These are phyloP conservation scores for Lordiphosa stackelbergi DNA, from an alignment of 1,140 invertebrate species.

Conservation along the genomic window DNA sequence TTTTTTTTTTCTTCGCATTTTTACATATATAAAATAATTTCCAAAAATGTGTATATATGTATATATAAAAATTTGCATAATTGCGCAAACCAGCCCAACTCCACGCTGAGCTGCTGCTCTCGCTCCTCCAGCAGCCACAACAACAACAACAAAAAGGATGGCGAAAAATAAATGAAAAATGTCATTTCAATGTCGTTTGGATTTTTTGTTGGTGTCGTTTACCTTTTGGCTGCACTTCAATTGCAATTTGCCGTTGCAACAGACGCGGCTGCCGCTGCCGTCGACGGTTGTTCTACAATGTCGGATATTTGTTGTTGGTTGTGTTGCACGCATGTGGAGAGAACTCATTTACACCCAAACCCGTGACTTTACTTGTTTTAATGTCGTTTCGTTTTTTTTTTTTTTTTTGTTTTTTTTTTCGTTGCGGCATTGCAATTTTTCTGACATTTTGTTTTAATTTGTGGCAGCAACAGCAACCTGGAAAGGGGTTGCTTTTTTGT, in stretches of 20 bases:
- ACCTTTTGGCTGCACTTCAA: slow-evolving; percentile 74
- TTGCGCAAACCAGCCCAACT: slow-evolving; percentile 28
- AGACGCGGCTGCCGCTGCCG: slow-evolving; percentile 22
- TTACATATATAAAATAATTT: slow-evolving; percentile 52
- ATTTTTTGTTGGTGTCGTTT: slow-evolving; percentile 71
- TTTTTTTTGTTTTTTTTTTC: slow-evolving; percentile 35
- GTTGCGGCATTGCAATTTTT: slow-evolving; percentile 51
- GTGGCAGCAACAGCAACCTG: slow-evolving; percentile 52
- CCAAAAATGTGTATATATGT: slow-evolving; percentile 24
- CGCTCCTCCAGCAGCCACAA: slow-evolving; percentile 1
- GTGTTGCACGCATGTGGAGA: slow-evolving; percentile 60
- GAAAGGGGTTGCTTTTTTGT: slow-evolving; percentile 65
- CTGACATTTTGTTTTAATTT: slow-evolving; percentile 76
- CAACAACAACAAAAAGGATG: slow-evolving; percentile 8
- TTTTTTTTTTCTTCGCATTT: slow-evolving; percentile 33
- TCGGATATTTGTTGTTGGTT: slow-evolving; percentile 28
- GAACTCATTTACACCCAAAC: slow-evolving; percentile 65
- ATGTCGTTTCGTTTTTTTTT: slow-evolving; percentile 15
- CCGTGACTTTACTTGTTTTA: slow-evolving; percentile 12
- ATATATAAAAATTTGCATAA: slow-evolving; percentile 49
- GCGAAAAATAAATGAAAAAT: slow-evolving; percentile 67
- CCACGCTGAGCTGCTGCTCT: slow-evolving; percentile 6
- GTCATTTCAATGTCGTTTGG: slow-evolving; percentile 73
- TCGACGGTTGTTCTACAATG: slow-evolving; percentile 43
- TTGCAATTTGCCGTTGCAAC: slow-evolving; percentile 69